Conservation (phyloP, 2,888 invertebrate species). For the Synanthedon andrenaeformis region DNA sequence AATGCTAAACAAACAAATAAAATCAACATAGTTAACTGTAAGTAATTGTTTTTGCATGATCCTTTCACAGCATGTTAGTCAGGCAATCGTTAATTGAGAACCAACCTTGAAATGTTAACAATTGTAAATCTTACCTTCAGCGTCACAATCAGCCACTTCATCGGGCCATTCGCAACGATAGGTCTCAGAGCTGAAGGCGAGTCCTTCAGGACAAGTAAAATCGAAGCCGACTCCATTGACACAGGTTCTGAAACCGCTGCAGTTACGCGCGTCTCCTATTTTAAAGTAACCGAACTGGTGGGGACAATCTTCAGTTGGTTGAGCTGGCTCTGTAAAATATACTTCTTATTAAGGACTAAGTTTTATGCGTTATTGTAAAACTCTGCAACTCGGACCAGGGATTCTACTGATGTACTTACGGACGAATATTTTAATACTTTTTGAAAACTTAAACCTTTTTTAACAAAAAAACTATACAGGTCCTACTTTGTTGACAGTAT, state of each 20-base stretch:
- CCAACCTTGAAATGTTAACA: neutral
- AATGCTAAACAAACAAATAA: conserved; percentile 58
- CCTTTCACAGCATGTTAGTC: too few relatives aligned
- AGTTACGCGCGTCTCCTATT: conserved; percentile 72
- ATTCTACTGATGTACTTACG: too few relatives aligned
- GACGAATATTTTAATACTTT: too few relatives aligned
- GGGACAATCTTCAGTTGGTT: conserved; percentile 83
- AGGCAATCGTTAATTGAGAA: neutral
- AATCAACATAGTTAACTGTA: neutral
- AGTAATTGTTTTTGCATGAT: neutral
- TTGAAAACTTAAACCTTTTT: too few relatives aligned
- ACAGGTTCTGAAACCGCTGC: conserved; percentile 86
- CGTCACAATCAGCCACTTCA: conserved; percentile 82
- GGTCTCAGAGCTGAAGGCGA: conserved; percentile 79
- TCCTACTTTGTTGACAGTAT: too few relatives aligned
- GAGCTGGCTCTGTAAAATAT: conserved; percentile 70
- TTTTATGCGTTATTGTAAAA: neutral
- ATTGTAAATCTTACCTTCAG: conserved; percentile 71
- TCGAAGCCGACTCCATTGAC: conserved; percentile 80
- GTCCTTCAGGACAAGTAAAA: conserved; percentile 85
- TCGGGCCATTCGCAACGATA: conserved; percentile 92
- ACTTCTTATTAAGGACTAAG: neutral
- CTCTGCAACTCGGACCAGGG: too few relatives aligned
- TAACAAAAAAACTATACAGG: too few relatives aligned
- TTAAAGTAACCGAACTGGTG: conserved; percentile 87